Conservation (phyloP, 2,797 vertebrate genomes). For the Morelia viridis region DNA sequence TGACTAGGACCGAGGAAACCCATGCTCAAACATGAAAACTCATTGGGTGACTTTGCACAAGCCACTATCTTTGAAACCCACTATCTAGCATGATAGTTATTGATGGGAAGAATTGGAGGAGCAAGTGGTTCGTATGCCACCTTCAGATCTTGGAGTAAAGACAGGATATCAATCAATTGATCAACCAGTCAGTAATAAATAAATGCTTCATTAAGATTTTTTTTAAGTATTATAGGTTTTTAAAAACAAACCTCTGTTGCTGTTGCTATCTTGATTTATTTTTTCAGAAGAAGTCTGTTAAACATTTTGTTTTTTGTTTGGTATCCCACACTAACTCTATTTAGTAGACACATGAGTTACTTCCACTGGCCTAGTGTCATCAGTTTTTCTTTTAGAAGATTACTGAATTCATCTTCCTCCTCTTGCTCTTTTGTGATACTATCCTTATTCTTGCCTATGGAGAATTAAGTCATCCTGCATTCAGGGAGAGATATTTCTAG, state of each 20-base stretch:
- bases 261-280: not conserved
- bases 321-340: not conserved
- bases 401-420: not conserved
- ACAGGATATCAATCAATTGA: not conserved
- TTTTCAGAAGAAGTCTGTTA: not conserved
- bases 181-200: not conserved
- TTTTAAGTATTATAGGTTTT: not conserved
- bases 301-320: not conserved
- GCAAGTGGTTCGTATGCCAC: not conserved
- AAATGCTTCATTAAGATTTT: not conserved
- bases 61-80: not conserved
- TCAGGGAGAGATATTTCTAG: not conserved
- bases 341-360: not conserved
- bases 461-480: not conserved
- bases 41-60: not conserved
- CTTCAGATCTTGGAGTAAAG: not conserved
- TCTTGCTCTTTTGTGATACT: not conserved
- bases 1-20: too few relatives aligned
- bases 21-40: not conserved
- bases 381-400: not conserved
- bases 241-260: not conserved
- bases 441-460: not conserved
- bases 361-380: not conserved
- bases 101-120: not conserved
- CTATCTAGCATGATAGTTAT: not conserved